Conservation (phyloP, 1,140 invertebrate genomes). For the Drosophila tropicalis region DNA sequence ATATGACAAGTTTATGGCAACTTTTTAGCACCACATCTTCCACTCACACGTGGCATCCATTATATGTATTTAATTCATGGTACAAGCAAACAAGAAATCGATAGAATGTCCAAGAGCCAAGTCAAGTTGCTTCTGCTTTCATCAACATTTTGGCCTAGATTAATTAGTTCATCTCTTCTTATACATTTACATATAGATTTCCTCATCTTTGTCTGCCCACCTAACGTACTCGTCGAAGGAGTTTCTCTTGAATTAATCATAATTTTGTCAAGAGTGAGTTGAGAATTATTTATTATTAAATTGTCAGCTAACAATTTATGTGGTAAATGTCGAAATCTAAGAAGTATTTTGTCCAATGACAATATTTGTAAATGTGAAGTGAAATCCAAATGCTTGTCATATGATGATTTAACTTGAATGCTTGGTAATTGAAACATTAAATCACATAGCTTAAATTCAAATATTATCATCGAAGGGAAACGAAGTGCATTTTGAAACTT, state of each 20-base stretch:
- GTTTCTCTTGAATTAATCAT: constrained; percentile 57
- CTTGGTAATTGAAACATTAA: constrained; percentile 16
- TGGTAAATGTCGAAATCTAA: constrained; percentile 3
- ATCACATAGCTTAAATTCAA: background rate
- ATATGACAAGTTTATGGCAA: constrained; percentile 26
- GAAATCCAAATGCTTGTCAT: constrained; percentile 14
- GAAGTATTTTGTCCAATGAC: constrained; percentile 3
- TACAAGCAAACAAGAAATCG: constrained; percentile 16
- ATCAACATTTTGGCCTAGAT: constrained; percentile 28
- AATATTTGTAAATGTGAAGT: constrained; percentile 12
- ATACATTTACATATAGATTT: constrained; percentile 29
- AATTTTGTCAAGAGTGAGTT: constrained; percentile 38
- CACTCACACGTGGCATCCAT: background rate
- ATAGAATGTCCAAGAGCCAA: constrained; percentile 1
- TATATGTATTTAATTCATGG: background rate
- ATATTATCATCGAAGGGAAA: background rate
- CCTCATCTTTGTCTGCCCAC: background rate
- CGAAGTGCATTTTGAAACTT: background rate
- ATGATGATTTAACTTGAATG: constrained; percentile 44
- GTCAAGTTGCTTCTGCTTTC: constrained; percentile 27
- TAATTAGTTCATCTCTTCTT: constrained; percentile 43
- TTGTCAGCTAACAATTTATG: constrained; percentile 73
- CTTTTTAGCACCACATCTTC: constrained; percentile 1
- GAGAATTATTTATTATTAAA: constrained; percentile 68
- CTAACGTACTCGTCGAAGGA: background rate